Conservation (phyloP, 1,140 invertebrate genomes). For the Drosophila punjabiensis region DNA sequence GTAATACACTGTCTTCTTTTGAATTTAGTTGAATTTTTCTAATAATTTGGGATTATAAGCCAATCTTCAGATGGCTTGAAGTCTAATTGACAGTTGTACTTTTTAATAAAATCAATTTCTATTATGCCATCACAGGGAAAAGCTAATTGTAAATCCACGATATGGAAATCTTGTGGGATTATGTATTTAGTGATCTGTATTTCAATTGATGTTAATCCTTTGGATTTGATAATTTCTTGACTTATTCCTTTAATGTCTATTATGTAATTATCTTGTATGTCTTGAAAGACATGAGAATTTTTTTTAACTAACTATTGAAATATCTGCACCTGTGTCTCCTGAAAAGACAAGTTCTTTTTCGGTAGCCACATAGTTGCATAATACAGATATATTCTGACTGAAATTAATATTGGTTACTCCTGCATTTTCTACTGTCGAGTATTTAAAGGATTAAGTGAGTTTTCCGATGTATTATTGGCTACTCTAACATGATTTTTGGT, state of each 20-base stretch:
- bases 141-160: conserved; percentile 15
- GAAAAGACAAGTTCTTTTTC: too few relatives aligned
- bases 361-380: too few relatives aligned
- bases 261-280: conserved; percentile 12
- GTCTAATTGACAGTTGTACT: too few relatives aligned
- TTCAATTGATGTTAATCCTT: too few relatives aligned
- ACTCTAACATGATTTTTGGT: too few relatives aligned
- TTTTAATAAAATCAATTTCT: conserved; percentile 28
- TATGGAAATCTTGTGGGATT: not conserved
- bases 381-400: too few relatives aligned
- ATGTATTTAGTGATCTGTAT: conserved; percentile 9
- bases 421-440: not conserved
- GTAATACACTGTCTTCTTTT: too few relatives aligned
- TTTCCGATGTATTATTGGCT: conserved; percentile 6
- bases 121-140: conserved; percentile 15
- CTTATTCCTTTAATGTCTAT: not conserved
- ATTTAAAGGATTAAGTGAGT: conserved; percentile 7
- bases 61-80: too few relatives aligned
- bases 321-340: too few relatives aligned
- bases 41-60: too few relatives aligned
- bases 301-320: conserved; percentile 7
- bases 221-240: conserved; percentile 6
- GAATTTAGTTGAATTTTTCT: too few relatives aligned
- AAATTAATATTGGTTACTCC: too few relatives aligned
- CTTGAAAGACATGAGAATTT: conserved; percentile 17